phyloP scores from a whole-genome alignment of 2,797 vertebrate genomes.

The Lycodopsis pacificus region DNA sequence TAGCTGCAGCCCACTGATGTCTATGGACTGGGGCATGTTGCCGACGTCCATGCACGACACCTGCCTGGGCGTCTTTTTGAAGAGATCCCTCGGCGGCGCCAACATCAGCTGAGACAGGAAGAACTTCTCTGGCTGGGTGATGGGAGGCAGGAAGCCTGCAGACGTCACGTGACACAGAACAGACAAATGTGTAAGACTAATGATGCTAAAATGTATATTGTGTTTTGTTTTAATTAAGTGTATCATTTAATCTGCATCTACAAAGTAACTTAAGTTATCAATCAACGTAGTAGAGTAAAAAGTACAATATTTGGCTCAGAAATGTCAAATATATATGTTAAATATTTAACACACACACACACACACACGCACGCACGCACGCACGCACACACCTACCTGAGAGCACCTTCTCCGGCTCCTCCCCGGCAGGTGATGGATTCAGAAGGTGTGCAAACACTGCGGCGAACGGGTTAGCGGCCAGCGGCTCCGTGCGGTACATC shows the following conservation, averaged over 20 bases:
- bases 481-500: slow-evolving; percentile 98
- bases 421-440: slow-evolving; percentile 89
- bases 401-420: slow-evolving; percentile 91
- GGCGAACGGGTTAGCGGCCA: slow-evolving; percentile 96
- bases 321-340: no score
- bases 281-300: not conserved
- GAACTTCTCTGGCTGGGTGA: slow-evolving; percentile 97
- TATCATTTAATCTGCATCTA: not conserved
- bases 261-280: not conserved
- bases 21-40: slow-evolving; percentile 92
- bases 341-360: no score
- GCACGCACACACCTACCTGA: slow-evolving; percentile 86
- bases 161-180: slow-evolving; percentile 20
- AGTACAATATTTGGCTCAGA: not conserved
- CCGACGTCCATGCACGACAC: slow-evolving; percentile 95
- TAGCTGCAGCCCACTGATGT: slow-evolving; percentile 97
- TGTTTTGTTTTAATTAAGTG: no score
- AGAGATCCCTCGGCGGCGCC: slow-evolving; percentile 95
- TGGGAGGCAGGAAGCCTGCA: slow-evolving; percentile 95
- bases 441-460: slow-evolving; percentile 97
- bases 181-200: not conserved
- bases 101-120: slow-evolving; percentile 98
- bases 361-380: not conserved
- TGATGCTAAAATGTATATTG: not conserved
- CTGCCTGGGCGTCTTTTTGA: slow-evolving; percentile 98